These are phyloP conservation scores for Embiotoca jacksoni DNA, from an alignment of 2,113 vertebrate genomes.

Conservation along the genomic window DNA sequence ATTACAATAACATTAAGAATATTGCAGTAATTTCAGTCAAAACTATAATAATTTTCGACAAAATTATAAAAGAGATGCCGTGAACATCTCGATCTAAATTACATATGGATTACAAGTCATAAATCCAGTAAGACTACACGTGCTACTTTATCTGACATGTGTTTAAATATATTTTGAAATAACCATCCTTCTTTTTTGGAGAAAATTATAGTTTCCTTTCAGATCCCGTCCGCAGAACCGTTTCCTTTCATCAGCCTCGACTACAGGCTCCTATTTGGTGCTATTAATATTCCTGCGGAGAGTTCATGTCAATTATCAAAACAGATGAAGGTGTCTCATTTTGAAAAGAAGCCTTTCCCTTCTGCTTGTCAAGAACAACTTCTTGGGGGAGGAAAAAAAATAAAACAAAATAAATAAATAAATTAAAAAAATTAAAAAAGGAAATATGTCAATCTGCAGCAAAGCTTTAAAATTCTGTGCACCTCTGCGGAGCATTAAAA, in stretches of 20 bases:
- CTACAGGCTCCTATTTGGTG: slow-evolving; percentile 31
- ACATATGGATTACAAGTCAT: slow-evolving; percentile 14
- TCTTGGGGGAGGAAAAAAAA: too few species aligned
- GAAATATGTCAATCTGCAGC: too few species aligned
- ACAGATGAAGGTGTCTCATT: slow-evolving; percentile 36
- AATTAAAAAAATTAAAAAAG: too few species aligned
- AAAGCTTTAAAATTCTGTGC: slow-evolving; percentile 54
- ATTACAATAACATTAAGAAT: too few species aligned
- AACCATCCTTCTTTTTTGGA: slow-evolving; percentile 29
- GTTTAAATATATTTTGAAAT: slow-evolving; percentile 53
- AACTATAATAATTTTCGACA: too few species aligned
- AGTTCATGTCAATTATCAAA: slow-evolving; percentile 52
- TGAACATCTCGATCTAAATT: background rate
- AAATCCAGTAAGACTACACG: slow-evolving; percentile 29
- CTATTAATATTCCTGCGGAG: slow-evolving; percentile 53
- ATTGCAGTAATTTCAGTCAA: too few species aligned
- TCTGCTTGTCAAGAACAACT: background rate
- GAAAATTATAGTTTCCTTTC: slow-evolving; percentile 57
- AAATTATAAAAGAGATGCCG: too few species aligned
- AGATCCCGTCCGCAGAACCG: slow-evolving; percentile 7
- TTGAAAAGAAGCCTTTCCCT: slow-evolving; percentile 21
- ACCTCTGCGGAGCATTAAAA: slow-evolving; percentile 45
- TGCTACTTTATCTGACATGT: slow-evolving; percentile 50
- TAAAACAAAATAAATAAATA: too few species aligned
- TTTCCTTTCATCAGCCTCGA: slow-evolving; percentile 43